phyloP scores from a whole-genome alignment of 2,797 vertebrate species.

The Amazona finschi region DNA sequence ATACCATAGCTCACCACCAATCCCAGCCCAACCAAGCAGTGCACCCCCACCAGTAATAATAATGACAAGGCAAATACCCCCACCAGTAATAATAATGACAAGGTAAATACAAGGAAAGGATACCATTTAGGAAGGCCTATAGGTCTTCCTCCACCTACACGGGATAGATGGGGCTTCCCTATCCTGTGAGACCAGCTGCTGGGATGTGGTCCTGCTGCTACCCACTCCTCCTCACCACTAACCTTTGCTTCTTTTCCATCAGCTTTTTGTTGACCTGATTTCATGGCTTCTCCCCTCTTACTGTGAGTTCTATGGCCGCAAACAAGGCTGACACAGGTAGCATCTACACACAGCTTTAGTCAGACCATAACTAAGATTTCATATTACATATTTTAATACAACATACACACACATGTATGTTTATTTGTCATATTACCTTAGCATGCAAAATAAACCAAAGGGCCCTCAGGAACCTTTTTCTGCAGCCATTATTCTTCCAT shows the following conservation, averaged over 20 bases:
- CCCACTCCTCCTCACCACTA: background rate
- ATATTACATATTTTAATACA: background rate
- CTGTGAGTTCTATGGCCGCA: background rate
- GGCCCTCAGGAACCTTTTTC: background rate
- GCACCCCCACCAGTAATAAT: too few relatives aligned
- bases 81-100: too few relatives aligned
- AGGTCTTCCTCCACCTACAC: background rate
- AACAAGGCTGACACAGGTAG: background rate
- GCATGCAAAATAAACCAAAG: background rate
- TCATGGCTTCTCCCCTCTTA: background rate
- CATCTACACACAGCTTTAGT: background rate
- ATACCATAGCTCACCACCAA: too few relatives aligned
- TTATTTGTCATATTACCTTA: background rate
- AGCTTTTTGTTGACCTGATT: background rate
- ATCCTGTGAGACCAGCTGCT: background rate
- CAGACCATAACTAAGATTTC: background rate
- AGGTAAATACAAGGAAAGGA: too few relatives aligned
- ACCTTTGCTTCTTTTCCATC: background rate
- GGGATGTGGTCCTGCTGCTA: background rate
- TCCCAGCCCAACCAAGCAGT: too few relatives aligned
- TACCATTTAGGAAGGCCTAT: accelerated
- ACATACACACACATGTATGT: background rate
- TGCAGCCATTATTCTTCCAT: background rate
- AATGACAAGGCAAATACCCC: too few relatives aligned
- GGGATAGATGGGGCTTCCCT: background rate